Base-by-base conservation (phyloP, 2,797 vertebrate species). In the Triplophysa yarkandensis region DNA sequence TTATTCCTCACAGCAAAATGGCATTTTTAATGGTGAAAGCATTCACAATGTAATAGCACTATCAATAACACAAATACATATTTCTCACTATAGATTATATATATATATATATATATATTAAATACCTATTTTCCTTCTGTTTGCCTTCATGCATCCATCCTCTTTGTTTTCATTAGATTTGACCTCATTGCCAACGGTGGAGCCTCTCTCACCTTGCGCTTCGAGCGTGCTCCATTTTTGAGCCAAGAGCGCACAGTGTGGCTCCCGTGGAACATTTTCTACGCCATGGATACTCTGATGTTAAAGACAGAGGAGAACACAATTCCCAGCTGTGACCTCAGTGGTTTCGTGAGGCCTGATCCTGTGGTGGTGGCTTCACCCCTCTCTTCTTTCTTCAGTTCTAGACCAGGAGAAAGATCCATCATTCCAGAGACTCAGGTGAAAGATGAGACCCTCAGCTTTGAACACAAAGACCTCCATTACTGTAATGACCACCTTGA, bases 291-390 rank as follows among this genome's bases (percentile, higher is more conserved):
- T 90, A 99, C 98, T 0, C 93, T 99, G 74, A 94, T 96, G 88
- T 92, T 99, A 94, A 98, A 98, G 92, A 98, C 97, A 0, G 97
- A 99, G 85, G 98, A 99, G 89, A 99, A 99, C 91, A 96, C 96
- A 86, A 99, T 99, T 88, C 96, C 98, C 67, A 97, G 98, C 89
- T 99, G 98, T 79, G 97, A 99, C 85, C 93, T 99, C 83, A 99
- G 97, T 48, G 96, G 96, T 73, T 99, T 98, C 86, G 91, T 96
- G 84, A 92, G 97, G 71, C 96, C 98, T 4, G 96, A 98, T 83
- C 98, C 98, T 4, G 89, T 97, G 89, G 95, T 99, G 85, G 96
- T 99, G 87, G 93, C 96, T 75, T 99, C 98, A 36, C 97, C 98
- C 0, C 92, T 99, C 83, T 98, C 97, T 57, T 97, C 96, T 80